A percentile compares a stretch with the other conserved stretches of the same genome.
Evolutionary conservation across 2,113 vertebrate species (phyloP).

Genomic region (Pao palembangensis): DNA sequence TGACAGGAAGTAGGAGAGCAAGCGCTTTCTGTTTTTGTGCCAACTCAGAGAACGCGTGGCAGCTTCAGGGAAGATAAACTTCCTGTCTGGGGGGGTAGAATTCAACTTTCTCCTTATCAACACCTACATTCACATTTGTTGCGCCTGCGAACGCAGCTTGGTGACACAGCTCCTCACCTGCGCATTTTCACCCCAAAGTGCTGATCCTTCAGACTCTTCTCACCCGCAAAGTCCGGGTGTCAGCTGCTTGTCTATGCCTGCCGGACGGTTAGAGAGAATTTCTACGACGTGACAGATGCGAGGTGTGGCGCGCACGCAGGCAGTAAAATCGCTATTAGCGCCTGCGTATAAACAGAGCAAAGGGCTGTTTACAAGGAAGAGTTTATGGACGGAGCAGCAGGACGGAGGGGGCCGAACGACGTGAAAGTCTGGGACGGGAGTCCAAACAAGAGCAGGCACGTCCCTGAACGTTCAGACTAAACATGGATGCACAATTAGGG

Average conservation of each 20-base stretch:
- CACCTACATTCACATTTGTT: conserved; percentile 3
- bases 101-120: conserved; percentile 3
- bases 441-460: conserved; percentile 59
- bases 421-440: conserved; percentile 36
- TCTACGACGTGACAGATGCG: conserved; percentile 50
- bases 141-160: conserved; percentile 6
- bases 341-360: conserved; percentile 44
- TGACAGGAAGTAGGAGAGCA: neutral
- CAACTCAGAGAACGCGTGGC: neutral
- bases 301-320: conserved; percentile 53
- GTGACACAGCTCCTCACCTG: neutral
- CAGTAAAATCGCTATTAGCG: conserved; percentile 48
- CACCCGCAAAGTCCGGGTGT: conserved; percentile 25
- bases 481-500: conserved; percentile 61
- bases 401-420: conserved; percentile 34
- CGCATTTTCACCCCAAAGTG: conserved; percentile 10
- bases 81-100: neutral
- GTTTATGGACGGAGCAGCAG: conserved; percentile 34
- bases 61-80: neutral
- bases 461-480: conserved; percentile 63
- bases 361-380: conserved; percentile 39
- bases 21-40: neutral
- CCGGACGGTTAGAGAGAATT: conserved; percentile 36
- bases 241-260: conserved; percentile 41
- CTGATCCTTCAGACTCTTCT: conserved; percentile 26